Evolutionary conservation across 2,113 vertebrate genomes (phyloP).

Genomic region (Rana temporaria): DNA sequence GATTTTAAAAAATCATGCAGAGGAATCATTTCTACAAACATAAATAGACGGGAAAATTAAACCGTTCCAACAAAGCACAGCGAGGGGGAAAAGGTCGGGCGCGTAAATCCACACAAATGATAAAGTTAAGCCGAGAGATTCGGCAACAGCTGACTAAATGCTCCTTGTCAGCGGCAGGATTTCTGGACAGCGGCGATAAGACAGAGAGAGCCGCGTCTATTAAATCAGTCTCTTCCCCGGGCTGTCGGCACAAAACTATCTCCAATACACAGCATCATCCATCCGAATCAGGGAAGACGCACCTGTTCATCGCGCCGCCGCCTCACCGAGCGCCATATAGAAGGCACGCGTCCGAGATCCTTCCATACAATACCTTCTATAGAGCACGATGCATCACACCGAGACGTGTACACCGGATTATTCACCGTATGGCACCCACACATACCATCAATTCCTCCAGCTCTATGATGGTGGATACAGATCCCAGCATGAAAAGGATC

Average conservation of each 20-base stretch:
- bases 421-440: too few relatives aligned
- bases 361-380: background rate
- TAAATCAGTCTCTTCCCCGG: slow-evolving; percentile 32
- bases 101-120: slow-evolving; percentile 8
- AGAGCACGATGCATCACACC: too few relatives aligned
- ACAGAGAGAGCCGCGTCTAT: slow-evolving; percentile 3
- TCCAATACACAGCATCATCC: slow-evolving; percentile 31
- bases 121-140: slow-evolving; percentile 25
- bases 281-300: background rate
- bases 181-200: slow-evolving; percentile 38
- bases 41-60: background rate
- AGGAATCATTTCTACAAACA: background rate
- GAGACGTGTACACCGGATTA: too few relatives aligned
- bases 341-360: background rate
- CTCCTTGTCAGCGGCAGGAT: slow-evolving; percentile 37
- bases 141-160: slow-evolving; percentile 41
- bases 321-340: background rate
- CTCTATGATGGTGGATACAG: too few relatives aligned
- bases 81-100: slow-evolving; percentile 1
- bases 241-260: slow-evolving; percentile 24
- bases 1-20: background rate
- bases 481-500: too few relatives aligned
- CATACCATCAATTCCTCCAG: too few relatives aligned
- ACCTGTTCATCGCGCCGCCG: background rate
- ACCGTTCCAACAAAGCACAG: slow-evolving; percentile 9